These are phyloP conservation scores for Dicycla oo DNA, from an alignment of 2,888 invertebrate genomes.

Conservation along the genomic window DNA sequence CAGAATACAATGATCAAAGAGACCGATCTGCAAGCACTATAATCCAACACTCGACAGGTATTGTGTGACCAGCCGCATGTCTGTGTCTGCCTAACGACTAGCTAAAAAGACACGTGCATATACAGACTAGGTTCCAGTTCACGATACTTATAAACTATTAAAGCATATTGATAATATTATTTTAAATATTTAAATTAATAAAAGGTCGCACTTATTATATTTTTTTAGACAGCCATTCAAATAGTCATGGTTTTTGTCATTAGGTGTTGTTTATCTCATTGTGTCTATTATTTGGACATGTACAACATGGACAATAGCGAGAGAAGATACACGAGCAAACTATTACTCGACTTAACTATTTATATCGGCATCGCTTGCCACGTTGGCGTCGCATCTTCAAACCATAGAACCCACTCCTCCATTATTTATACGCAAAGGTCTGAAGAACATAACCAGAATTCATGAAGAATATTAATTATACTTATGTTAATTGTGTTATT, in stretches of 20 bases:
- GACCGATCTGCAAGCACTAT: slow-evolving; percentile 30
- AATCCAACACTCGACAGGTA: slow-evolving; percentile 12
- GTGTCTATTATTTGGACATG: slow-evolving; percentile 1
- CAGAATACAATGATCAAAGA: slow-evolving; percentile 52
- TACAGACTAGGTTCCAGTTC: neutral
- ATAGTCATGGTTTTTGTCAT: neutral
- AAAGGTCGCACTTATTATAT: neutral
- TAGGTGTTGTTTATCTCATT: neutral
- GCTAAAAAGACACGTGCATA: slow-evolving; percentile 1
- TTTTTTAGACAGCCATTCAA: neutral
- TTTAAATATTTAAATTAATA: neutral
- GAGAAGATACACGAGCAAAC: slow-evolving; percentile 20
- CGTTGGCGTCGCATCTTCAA: slow-evolving; percentile 4
- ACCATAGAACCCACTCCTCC: slow-evolving; percentile 9
- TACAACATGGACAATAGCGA: slow-evolving; percentile 11
- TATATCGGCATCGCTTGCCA: slow-evolving; percentile 29
- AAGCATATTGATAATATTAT: neutral
- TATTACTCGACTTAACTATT: slow-evolving; percentile 31
- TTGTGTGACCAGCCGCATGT: slow-evolving; percentile 24
- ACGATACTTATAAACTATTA: neutral
- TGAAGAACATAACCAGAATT: neutral
- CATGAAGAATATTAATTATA: neutral
- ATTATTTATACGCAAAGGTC: slow-evolving; percentile 8
- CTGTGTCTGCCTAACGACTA: slow-evolving; percentile 10
- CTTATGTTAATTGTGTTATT: neutral